Percentiles rank a stretch among this genome's conserved stretches.
Conservation (phyloP, 2,113 vertebrate genomes). For the Taxidea taxus region DNA sequence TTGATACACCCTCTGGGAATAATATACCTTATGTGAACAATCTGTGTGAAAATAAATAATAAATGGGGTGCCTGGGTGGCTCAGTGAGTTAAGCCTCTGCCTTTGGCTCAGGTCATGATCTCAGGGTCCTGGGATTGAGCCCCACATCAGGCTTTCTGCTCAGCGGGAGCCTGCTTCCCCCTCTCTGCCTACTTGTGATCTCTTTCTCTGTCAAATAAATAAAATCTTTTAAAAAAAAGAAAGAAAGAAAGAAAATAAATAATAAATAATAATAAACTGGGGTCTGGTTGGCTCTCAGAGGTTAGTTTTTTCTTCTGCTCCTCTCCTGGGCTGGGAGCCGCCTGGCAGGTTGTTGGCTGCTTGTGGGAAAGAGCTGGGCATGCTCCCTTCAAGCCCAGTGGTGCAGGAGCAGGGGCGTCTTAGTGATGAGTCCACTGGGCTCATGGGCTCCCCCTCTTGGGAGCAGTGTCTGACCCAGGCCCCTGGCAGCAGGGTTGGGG, state of each 20-base stretch:
- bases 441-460: background rate
- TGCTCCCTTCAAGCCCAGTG: background rate
- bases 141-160: too few species aligned
- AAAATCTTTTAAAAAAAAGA: too few species aligned
- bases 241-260: background rate
- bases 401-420: background rate
- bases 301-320: background rate
- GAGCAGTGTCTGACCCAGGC: fast-evolving
- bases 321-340: background rate
- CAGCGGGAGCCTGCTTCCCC: too few species aligned
- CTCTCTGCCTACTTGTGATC: too few species aligned
- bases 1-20: background rate
- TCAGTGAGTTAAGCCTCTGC: too few species aligned
- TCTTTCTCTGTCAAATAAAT: too few species aligned
- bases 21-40: background rate
- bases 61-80: background rate
- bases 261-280: background rate
- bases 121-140: too few species aligned
- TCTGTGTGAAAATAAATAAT: background rate
- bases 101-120: too few species aligned
- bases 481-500: fast-evolving
- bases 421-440: too few species aligned
- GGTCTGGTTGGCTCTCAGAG: background rate
- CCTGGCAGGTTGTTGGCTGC: background rate
- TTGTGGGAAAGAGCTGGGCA: background rate